Percentiles rank a stretch among this genome's conserved stretches.
Conservation (phyloP, 2,888 invertebrate genomes). For the Hypomecis punctinalis region DNA sequence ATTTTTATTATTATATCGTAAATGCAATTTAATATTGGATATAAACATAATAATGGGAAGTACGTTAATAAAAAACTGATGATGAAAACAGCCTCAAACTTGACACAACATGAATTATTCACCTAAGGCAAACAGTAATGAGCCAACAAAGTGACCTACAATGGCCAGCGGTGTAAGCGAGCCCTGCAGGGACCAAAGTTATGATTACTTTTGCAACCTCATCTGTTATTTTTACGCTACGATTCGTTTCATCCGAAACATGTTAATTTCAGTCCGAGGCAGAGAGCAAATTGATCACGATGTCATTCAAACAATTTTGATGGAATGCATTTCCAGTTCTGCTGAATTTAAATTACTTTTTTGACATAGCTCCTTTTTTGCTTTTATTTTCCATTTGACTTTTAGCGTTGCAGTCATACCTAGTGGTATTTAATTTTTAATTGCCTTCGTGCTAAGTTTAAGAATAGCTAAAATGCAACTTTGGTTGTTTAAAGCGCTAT, state of each 20-base stretch:
- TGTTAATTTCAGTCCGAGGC: conserved; percentile 41
- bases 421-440: not conserved
- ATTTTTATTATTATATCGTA: too few relatives aligned
- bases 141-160: conserved; percentile 43
- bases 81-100: conserved; percentile 22
- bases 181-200: conserved; percentile 47
- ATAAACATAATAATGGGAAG: not conserved
- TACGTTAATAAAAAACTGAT: not conserved
- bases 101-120: conserved; percentile 41
- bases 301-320: conserved; percentile 38
- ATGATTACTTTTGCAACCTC: conserved; percentile 49
- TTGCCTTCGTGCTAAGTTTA: not conserved
- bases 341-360: conserved; percentile 17
- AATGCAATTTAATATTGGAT: too few relatives aligned
- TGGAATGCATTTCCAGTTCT: conserved; percentile 31
- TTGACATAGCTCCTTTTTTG: not conserved
- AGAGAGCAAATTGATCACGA: conserved; percentile 41
- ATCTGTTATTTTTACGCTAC: conserved; percentile 49
- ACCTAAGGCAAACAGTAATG: conserved; percentile 43
- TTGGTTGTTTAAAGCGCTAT: not conserved
- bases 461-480: not conserved
- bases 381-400: not conserved
- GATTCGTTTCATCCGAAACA: conserved; percentile 45
- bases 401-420: not conserved
- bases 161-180: conserved; percentile 35